These are phyloP conservation scores for Catajapyx aquilonaris DNA, from an alignment of 1,140 invertebrate genomes.

Conservation along the genomic window DNA sequence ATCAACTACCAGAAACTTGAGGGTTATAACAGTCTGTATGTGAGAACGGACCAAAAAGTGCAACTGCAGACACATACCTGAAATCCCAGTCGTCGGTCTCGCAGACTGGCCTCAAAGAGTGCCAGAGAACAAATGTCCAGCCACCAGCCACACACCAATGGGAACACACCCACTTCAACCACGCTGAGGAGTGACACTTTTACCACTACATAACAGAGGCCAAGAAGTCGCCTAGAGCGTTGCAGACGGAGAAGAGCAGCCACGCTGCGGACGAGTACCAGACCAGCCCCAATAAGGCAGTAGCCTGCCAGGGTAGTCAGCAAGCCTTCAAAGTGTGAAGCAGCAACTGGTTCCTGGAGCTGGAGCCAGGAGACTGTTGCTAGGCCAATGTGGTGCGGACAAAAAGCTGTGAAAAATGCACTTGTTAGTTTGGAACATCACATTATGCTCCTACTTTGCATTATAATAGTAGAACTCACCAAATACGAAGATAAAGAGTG, in stretches of 20 bases:
- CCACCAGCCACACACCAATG: conserved; percentile 96
- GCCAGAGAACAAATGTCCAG: conserved; percentile 91
- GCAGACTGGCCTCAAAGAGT: conserved; percentile 87
- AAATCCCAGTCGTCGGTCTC: too few species aligned
- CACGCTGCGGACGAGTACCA: too few species aligned
- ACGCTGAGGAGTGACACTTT: conserved; percentile 79
- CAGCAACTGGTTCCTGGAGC: conserved; percentile 45
- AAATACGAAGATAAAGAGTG: conserved; percentile 74
- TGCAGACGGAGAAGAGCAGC: conserved; percentile 52
- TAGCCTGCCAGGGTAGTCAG: conserved; percentile 87
- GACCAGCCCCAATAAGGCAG: conserved; percentile 61
- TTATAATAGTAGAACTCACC: too few species aligned
- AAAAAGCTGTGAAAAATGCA: conserved; percentile 60
- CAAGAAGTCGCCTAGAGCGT: conserved; percentile 63
- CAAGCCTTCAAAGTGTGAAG: conserved; percentile 77
- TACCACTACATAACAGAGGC: conserved; percentile 90
- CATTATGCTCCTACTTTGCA: too few species aligned
- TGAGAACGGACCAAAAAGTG: too few species aligned
- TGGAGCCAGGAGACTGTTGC: conserved; percentile 54
- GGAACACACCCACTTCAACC: conserved; percentile 90
- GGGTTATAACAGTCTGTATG: too few species aligned
- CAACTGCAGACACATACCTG: too few species aligned
- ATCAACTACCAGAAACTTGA: too few species aligned
- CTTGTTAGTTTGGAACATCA: too few species aligned
- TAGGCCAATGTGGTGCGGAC: conserved; percentile 86